A percentile compares a stretch with the other conserved stretches of the same genome.
phyloP scores from a whole-genome alignment of 2,888 invertebrate genomes.

The Hyles lineata region DNA sequence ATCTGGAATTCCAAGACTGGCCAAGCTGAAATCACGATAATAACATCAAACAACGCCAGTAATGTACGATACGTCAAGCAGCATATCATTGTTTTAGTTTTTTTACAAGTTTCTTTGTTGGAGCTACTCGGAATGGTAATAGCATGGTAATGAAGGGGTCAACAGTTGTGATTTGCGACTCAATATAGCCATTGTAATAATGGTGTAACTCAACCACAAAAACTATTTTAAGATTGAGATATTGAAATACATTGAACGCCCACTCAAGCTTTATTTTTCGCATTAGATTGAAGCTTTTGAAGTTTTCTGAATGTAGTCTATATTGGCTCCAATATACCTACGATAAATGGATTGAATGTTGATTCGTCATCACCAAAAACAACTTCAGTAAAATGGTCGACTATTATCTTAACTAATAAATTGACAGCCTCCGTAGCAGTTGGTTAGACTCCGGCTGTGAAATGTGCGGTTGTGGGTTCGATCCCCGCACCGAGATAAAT shows the following conservation, averaged over 20 bases:
- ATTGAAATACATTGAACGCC: neutral
- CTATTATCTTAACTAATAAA: no score
- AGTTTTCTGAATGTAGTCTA: no score
- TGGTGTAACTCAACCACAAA: neutral
- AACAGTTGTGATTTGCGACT: slow-evolving; percentile 49
- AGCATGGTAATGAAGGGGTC: slow-evolving; percentile 60
- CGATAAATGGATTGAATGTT: no score
- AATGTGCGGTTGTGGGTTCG: no score
- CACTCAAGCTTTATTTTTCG: neutral
- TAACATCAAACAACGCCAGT: slow-evolving; percentile 28
- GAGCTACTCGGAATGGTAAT: slow-evolving; percentile 53
- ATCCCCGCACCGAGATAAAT: no score
- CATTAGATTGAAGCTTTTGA: neutral
- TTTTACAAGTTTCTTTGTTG: slow-evolving; percentile 57
- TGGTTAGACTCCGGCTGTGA: no score
- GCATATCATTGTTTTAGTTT: slow-evolving; percentile 63
- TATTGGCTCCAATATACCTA: no score
- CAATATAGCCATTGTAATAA: slow-evolving; percentile 37
- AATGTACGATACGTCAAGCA: slow-evolving; percentile 49
- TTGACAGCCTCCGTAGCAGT: no score
- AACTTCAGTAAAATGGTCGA: no score
- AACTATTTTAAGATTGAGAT: neutral
- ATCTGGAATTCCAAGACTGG: neutral
- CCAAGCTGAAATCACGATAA: neutral
- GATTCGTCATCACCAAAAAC: no score